Evolutionary conservation across 2,888 invertebrate species (phyloP).

Genomic region (Platerodrilus igneus): DNA sequence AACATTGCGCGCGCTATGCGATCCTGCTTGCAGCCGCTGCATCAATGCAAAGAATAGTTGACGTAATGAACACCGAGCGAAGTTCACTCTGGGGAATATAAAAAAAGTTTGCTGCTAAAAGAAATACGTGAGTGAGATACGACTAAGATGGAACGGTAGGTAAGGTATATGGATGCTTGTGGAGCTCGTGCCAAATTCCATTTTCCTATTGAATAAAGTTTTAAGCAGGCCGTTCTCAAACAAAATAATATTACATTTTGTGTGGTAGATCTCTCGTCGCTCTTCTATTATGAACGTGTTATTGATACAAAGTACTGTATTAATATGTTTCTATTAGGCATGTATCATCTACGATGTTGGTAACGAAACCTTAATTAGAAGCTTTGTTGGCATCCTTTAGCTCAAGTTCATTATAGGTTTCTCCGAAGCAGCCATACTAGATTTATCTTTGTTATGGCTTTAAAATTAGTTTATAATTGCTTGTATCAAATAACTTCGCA

Average conservation of each 20-base stretch:
- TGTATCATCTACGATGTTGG: too few relatives aligned
- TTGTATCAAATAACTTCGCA: too few relatives aligned
- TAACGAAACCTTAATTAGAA: too few relatives aligned
- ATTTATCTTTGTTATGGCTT: too few relatives aligned
- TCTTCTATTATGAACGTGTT: conserved; percentile 22
- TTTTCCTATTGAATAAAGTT: conserved; percentile 42
- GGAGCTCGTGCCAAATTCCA: conserved; percentile 42
- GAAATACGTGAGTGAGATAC: conserved; percentile 40
- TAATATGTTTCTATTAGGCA: too few relatives aligned
- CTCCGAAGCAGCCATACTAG: too few relatives aligned
- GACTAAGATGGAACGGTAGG: conserved; percentile 37
- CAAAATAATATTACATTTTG: conserved; percentile 21
- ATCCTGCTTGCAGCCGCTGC: conserved; percentile 35
- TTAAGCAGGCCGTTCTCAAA: conserved; percentile 25
- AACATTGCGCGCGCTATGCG: too few relatives aligned
- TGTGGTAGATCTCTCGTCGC: conserved; percentile 18
- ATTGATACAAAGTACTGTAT: too few relatives aligned
- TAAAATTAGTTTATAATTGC: too few relatives aligned
- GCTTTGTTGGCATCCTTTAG: too few relatives aligned
- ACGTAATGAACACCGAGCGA: conserved; percentile 44
- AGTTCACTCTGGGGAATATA: conserved; percentile 44
- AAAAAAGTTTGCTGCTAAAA: conserved; percentile 46
- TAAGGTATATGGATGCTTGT: too few relatives aligned
- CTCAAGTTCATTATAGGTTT: too few relatives aligned
- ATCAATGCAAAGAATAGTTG: conserved; percentile 43